A percentile compares a stretch with the other conserved stretches of the same genome.
phyloP scores from a whole-genome alignment of 2,113 vertebrate genomes.

The mouse (Mus musculus) region DNA sequence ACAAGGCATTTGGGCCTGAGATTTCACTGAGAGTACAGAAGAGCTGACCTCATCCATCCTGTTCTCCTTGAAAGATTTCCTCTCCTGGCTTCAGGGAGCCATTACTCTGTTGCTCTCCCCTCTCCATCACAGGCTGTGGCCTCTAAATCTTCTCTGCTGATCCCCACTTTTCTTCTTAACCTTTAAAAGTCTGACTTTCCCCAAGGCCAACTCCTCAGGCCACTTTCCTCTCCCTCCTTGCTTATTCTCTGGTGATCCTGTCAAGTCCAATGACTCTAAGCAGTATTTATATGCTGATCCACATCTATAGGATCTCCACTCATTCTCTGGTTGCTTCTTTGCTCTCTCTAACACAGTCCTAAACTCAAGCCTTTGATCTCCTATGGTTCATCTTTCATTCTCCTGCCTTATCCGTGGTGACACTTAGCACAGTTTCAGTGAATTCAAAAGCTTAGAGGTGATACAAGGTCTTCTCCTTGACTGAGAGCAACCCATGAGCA shows the following conservation, averaged over 20 bases:
- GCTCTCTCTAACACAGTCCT: background rate
- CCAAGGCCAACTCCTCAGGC: background rate
- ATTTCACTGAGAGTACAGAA: background rate
- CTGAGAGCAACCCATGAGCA: background rate
- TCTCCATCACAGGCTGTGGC: background rate
- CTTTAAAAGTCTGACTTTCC: conserved; percentile 53
- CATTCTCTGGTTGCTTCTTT: background rate
- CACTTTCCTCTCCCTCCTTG: background rate
- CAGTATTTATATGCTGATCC: background rate
- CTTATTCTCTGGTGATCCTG: background rate
- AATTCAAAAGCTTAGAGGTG: background rate
- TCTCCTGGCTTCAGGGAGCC: conserved; percentile 36
- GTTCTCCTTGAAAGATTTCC: conserved; percentile 40
- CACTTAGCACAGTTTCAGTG: background rate
- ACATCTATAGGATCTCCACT: background rate
- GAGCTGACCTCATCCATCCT: conserved; percentile 10
- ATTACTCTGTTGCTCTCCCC: conserved; percentile 7
- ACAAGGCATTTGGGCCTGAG: background rate
- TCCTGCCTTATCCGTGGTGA: background rate
- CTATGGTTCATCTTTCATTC: background rate
- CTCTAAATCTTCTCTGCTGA: conserved; percentile 49
- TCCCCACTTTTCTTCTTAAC: conserved; percentile 50
- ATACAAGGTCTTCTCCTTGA: background rate
- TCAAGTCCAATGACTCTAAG: background rate
- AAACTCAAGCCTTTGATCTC: background rate